phyloP scores from a whole-genome alignment of 2,888 invertebrate genomes.

The Aporophyla nigra region DNA sequence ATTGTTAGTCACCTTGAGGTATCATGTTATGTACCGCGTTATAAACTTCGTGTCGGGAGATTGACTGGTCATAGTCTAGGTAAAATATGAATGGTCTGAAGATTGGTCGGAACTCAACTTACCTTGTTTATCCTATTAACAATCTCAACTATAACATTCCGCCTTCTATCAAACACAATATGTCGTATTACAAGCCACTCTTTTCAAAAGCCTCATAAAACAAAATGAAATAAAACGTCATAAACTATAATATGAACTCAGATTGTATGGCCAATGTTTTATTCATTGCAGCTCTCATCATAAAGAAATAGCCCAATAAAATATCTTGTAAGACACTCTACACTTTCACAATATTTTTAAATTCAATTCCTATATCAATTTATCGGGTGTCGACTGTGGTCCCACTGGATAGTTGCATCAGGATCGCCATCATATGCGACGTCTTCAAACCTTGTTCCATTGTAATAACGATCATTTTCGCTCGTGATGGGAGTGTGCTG shows the following conservation, averaged over 20 bases:
- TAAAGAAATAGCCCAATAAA: conserved; percentile 53
- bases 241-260: conserved; percentile 24
- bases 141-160: background rate
- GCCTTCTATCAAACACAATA: background rate
- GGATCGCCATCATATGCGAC: conserved; percentile 30
- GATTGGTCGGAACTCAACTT: no score
- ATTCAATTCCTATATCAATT: conserved; percentile 72
- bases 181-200: background rate
- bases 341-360: conserved; percentile 64
- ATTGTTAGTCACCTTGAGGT: conserved; percentile 39
- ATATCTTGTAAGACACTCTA: conserved; percentile 49
- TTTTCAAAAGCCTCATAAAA: conserved; percentile 1
- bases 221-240: conserved; percentile 30
- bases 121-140: background rate
- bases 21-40: background rate
- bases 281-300: conserved; percentile 52
- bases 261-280: conserved; percentile 36
- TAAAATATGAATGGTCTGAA: background rate
- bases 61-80: background rate
- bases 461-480: conserved; percentile 44
- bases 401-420: conserved; percentile 47
- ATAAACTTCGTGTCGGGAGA: background rate
- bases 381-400: conserved; percentile 66
- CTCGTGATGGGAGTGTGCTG: conserved; percentile 25
- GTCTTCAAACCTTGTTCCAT: conserved; percentile 12